Evolutionary conservation across 2,113 vertebrate species (phyloP), one percentile per base, ranked within the genome.

Genomic region (Epinephelus cyanopodus): DNA sequence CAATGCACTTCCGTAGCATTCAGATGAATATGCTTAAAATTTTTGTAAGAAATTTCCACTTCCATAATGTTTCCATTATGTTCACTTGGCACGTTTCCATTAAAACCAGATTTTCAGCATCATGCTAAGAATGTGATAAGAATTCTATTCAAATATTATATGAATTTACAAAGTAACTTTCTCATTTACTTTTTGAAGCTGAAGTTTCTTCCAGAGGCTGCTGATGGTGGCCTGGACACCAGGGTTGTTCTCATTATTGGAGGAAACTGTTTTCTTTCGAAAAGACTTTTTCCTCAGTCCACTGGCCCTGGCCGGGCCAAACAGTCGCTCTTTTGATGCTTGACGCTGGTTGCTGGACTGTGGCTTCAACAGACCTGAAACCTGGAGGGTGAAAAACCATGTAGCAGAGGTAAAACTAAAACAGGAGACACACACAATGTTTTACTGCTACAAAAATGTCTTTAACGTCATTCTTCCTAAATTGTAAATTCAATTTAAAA

Each of bases 181-280:
- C 1, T 42, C 4, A 71, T 23, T 76, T 89, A 97, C 98, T 95
- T 97, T 91, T 95, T 97, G 93, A 97, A 99, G 2, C 96, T 96
- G 86, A 98, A 99, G 85, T 94, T 94, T 98, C 81, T 96, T 97
- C 97, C 98, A 96, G 2, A 99, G 94, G 57, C 96, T 94, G 52
- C 92, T 96, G 93, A 99, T 97, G 66, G 97, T 97, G 29, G 92
- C 86, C 87, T 99, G 97, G 37, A 97, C 71, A 4, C 86, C 95
- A 0, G 96, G 93, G n/a, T 78, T 95, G 94, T 99, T 99, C 93
- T 99, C 98, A 0, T 95, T 92, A 61, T 96, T 93, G 29, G 74
- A 56, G 6, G 80, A 70, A 17, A 83, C 74, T 2, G 72, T 74
- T 77, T 91, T 95, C 86, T 94, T 97, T 52, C 92, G 94, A 33